Base-by-base conservation (phyloP, 2,888 invertebrate species). In the Actias luna region DNA sequence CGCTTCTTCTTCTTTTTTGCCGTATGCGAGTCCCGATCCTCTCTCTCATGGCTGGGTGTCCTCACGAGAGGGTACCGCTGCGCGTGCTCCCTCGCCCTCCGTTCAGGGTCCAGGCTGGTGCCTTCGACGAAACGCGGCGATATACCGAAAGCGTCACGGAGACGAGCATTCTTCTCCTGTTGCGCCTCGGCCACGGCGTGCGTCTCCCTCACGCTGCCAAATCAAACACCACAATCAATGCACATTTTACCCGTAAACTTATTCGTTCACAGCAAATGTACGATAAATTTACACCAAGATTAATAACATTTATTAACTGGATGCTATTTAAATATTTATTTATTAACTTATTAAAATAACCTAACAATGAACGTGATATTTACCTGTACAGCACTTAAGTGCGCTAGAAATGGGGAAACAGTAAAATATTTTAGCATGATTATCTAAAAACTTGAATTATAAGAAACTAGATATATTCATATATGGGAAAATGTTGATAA, bases 181-280 rank as follows among this genome's bases (percentile, higher is more conserved):
- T 98, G 98, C 29, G 99, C 98, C 86, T 98, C 98, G 0, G 99
- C 99, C 69, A 98, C 95, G 87, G 98, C 98, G 93, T 99, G 99
- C 58, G 98, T 98, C 84, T 98, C 99, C 67, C 97, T 97, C 67
- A 98, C 98, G 89, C 98, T 98, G 92, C 50, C 55, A 66, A 66
- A 12, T 1, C 5, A 25, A 50, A 50, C 7, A 8, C 46, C 46
- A 18, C 5, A 8, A 1, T 46, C 18, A 18, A n/a, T 42, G 18
- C 8, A 50, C 7, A 8, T 8, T 3, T 50, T 5, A 16, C 12
- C 18, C 22, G 10, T 12, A 25, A 25, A 4, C 46, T 22, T 12
- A 25, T 25, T 3, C 10, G 1, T 50, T 25, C 22, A 50, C 46
- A 50, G 10, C 12, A 42, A 42, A 42, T 5, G 5, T 42, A 42